Evolutionary conservation across 2,113 vertebrate genomes (phyloP).

Genomic region (Cheilinus undulatus): DNA sequence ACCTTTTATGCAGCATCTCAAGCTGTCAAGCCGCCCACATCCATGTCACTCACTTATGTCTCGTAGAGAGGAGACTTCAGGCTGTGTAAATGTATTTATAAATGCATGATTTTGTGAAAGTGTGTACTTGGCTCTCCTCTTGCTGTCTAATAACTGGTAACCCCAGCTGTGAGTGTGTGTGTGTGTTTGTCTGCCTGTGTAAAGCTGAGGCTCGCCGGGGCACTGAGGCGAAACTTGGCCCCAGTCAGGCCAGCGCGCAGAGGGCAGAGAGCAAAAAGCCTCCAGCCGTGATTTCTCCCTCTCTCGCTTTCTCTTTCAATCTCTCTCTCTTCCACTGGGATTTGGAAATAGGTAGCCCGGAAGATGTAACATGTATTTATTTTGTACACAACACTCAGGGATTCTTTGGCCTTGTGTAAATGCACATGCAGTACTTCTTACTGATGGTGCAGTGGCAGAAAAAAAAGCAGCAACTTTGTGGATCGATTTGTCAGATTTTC

Average conservation of each 20-base stretch:
- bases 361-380: constrained; percentile 77
- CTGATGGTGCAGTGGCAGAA: constrained; percentile 9
- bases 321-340: constrained; percentile 67
- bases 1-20: constrained; percentile 56
- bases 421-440: constrained; percentile 39
- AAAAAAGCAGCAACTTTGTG: background rate
- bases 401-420: constrained; percentile 43
- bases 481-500: background rate
- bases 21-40: constrained; percentile 62
- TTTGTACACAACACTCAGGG: constrained; percentile 61
- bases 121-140: constrained; percentile 77
- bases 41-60: constrained; percentile 65
- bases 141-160: constrained; percentile 83
- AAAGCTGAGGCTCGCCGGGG: constrained; percentile 81
- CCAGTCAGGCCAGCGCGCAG: constrained; percentile 83
- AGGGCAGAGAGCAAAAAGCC: constrained; percentile 83
- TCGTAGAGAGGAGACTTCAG: constrained; percentile 60
- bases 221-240: constrained; percentile 85
- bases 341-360: constrained; percentile 75
- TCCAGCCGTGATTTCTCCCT: constrained; percentile 78
- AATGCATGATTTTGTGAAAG: constrained; percentile 81
- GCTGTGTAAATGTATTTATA: constrained; percentile 81
- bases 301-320: constrained; percentile 47
- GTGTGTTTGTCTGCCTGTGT: constrained; percentile 80
- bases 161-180: constrained; percentile 81